Percentiles rank a stretch among this genome's conserved stretches.
Evolutionary conservation across 2,888 invertebrate species (phyloP).

Genomic region (Monochamus alternatus): DNA sequence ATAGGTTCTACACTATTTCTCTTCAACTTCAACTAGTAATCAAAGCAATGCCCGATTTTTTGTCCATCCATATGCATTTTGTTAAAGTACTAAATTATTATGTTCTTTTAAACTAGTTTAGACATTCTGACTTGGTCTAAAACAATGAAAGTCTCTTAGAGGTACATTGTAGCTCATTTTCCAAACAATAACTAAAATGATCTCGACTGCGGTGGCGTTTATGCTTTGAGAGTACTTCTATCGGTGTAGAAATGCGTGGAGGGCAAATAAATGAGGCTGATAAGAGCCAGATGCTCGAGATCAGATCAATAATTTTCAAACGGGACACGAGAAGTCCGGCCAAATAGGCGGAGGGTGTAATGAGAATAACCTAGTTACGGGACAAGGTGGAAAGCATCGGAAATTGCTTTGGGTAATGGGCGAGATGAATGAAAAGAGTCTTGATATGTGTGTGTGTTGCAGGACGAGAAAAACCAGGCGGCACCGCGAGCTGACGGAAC

Average conservation of each 20-base stretch:
- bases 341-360: background rate
- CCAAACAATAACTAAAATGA: no score
- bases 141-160: no score
- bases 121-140: no score
- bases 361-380: constrained; percentile 19
- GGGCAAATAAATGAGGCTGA: constrained; percentile 2
- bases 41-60: no score
- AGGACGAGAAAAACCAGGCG: constrained; percentile 50
- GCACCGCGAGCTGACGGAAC: constrained; percentile 53
- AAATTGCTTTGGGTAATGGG: constrained; percentile 18
- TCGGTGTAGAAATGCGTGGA: background rate
- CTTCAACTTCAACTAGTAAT: no score
- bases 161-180: no score
- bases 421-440: constrained; percentile 32
- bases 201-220: no score
- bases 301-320: constrained; percentile 22
- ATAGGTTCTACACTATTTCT: no score
- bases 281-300: constrained; percentile 6
- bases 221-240: background rate
- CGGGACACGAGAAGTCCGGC: background rate
- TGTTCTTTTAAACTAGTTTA: no score
- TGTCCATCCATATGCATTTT: no score
- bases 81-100: no score
- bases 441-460: constrained; percentile 42
- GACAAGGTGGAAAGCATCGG: constrained; percentile 14